Base-by-base conservation (phyloP, 2,797 vertebrate species). In the Ceyx erithaca region DNA sequence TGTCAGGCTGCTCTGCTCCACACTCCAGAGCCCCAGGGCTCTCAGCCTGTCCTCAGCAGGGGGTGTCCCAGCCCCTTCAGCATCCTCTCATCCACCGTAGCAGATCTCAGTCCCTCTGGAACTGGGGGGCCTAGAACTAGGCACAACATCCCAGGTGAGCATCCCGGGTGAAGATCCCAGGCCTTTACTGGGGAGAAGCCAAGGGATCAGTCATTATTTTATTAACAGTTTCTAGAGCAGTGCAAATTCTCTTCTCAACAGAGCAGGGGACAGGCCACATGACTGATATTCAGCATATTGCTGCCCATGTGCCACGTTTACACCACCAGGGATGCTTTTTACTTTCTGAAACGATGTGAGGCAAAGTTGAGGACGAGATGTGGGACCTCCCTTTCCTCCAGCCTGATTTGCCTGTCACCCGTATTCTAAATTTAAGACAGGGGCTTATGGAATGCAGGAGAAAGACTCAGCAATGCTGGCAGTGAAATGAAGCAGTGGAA, bases 401-500 rank as follows among this genome's bases (percentile, higher is more conserved):
- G 71, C n/a, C 66, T 45, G 19, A 14, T 87, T 84, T 82, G 54
- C 79, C 77, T 78, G 78, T 79, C 90, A 83, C 54, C 68, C 48
- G 28, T 16, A 37, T 28, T 59, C 87, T 83, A 86, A 87, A 88
- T 84, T 78, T 87, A 92, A 94, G 67, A 52, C 46, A 49, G 0
- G 18, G 19, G 57, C 87, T 96, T 93, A 73, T 52, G 76, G 81
- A 75, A 84, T 30, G 75, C 48, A 40, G 31, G 64, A 19, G 68
- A 66, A 66, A 77, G 64, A 70, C 49, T 80, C 66, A 77, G 63
- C 82, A 72, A 71, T 63, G 45, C 10, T 71, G 64, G 54, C 62
- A 72, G 83, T 69, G 87, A 71, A 87, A 89, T 93, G n/a, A 61
- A 87, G 86, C 66, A 80, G 59, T 2, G 0, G 80, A 95, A 87